These are phyloP conservation scores for Callyntrura sp. DNA, from an alignment of 2,888 invertebrate genomes.

Conservation along the genomic window DNA sequence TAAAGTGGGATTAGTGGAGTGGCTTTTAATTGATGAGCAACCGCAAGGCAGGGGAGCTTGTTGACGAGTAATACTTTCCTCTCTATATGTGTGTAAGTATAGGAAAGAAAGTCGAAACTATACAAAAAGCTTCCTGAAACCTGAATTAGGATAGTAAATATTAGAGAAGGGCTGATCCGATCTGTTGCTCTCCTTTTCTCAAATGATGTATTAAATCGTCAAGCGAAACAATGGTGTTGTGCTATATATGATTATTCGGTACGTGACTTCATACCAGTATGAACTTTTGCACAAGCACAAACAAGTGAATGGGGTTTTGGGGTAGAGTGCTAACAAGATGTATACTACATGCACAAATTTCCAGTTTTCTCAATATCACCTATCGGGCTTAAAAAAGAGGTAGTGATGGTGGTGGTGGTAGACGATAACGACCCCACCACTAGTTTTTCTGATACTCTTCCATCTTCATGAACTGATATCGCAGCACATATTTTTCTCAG, in stretches of 20 bases:
- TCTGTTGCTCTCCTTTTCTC: constrained; percentile 11
- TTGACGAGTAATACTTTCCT: constrained; percentile 4
- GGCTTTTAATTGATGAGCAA: constrained; percentile 68
- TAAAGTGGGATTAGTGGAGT: constrained; percentile 27
- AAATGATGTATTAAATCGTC: constrained; percentile 22
- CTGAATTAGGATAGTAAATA: constrained; percentile 53
- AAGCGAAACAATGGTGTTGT: constrained; percentile 21
- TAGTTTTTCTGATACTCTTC: background rate
- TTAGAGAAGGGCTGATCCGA: constrained; percentile 33
- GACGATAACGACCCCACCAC: constrained; percentile 22
- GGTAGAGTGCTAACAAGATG: constrained; percentile 32
- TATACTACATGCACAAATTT: constrained; percentile 54
- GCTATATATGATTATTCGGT: constrained; percentile 20
- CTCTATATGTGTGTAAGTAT: background rate
- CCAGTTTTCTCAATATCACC: constrained; percentile 54
- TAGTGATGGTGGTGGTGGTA: background rate
- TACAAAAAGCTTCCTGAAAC: constrained; percentile 67
- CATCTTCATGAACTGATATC: background rate
- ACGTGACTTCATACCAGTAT: constrained; percentile 49
- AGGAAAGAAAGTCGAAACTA: background rate
- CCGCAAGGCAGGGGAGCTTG: constrained; percentile 68
- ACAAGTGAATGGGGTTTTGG: no score
- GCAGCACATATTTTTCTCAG: background rate
- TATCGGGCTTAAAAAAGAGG: background rate
- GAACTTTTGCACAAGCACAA: background rate